Evolutionary conservation across 1,140 invertebrate species (phyloP), one percentile per base, ranked within the genome.

Genomic region (Pomacea maculata): DNA sequence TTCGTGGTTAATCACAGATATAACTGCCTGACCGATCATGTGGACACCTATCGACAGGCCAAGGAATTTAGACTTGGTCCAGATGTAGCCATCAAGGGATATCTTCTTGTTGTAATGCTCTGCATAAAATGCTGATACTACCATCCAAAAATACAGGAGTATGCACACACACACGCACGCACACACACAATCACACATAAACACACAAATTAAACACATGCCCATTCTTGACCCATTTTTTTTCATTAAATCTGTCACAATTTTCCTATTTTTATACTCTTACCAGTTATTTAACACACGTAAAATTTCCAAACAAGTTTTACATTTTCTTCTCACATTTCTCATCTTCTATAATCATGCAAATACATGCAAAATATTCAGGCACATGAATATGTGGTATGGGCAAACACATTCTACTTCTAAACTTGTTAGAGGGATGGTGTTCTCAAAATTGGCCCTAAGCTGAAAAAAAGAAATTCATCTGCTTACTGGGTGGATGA

Each of bases 41-140:
- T 92, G 89, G 15, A 93, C 93, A 81, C 92, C 93, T 64, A 93
- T 92, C 11, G 92, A 93, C 63, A 93, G 86, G 12, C 93, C 93
- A 21, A 93, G 86, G 82, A 93, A 93, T 80, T 93, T 93, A 14
- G 92, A 93, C 84, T 93, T 93, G 29, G 93, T 93, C 91, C 92
- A 93, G 54, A 93, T 93, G 81, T 93, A 92, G n/a, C 92, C 93
- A 85, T 92, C 91, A 54, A 93, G 85, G 11, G 91, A 90, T 15
- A 93, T 91, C 29, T 87, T 83, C 75, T 92, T 92, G 75, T 88
- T 90, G 55, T 86, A 87, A 86, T 92, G 89, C 83, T 93, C 93
- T 19, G 92, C 92, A 86, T 93, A 93, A 83, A 93, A 93, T 25
- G 93, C 92, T 64, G 93, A 93, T 75, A 93, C 92, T 89, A 81